Conservation (phyloP, 2,113 vertebrate species). For the Myanophis thanlyinensis region DNA sequence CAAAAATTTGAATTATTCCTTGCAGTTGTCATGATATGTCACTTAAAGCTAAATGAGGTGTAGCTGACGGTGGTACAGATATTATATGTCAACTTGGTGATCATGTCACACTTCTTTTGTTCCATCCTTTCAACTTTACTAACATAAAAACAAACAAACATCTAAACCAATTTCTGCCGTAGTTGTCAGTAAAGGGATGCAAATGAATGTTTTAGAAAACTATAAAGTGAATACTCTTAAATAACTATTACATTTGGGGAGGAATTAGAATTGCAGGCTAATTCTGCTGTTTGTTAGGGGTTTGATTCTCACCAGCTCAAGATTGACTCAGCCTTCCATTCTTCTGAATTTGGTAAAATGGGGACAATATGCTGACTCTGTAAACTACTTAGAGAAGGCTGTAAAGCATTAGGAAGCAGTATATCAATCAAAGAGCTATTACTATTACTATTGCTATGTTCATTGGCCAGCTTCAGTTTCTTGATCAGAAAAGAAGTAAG, state of each 20-base stretch:
- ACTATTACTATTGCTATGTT: not conserved
- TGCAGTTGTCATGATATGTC: not conserved
- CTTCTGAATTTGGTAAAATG: not conserved
- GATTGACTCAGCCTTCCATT: not conserved
- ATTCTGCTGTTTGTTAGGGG: not conserved
- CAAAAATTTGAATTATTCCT: not conserved
- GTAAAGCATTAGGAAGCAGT: not conserved
- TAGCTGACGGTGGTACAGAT: not conserved
- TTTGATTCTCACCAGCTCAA: not conserved
- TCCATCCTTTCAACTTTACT: not conserved
- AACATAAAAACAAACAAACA: not conserved
- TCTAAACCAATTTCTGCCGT: not conserved
- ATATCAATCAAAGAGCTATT: not conserved
- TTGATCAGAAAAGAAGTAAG: conserved; percentile 4
- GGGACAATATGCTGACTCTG: not conserved
- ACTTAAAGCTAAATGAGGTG: not conserved
- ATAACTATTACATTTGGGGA: not conserved
- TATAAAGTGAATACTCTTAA: not conserved
- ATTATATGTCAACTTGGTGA: not conserved
- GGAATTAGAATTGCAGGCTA: not conserved
- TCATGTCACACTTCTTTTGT: not conserved
- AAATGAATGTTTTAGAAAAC: not conserved
- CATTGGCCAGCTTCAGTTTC: not conserved
- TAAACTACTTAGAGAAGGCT: not conserved
- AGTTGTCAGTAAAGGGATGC: not conserved